These are phyloP conservation scores for Maniola hyperantus DNA, from an alignment of 2,888 invertebrate species.

Conservation along the genomic window DNA sequence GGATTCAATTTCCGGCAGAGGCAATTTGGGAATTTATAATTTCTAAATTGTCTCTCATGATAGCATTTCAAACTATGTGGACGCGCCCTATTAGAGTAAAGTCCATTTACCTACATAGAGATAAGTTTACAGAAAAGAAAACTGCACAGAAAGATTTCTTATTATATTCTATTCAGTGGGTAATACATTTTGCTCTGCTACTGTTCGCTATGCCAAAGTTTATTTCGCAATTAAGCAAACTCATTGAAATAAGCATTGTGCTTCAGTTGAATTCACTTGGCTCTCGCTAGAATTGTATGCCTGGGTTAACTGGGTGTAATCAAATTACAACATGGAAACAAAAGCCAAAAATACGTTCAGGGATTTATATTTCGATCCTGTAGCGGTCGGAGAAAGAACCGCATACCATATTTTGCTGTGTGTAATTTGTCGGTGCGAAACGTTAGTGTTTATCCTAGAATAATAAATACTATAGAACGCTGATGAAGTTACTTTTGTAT, in stretches of 20 bases:
- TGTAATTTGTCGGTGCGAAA: background rate
- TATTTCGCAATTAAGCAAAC: constrained; percentile 13
- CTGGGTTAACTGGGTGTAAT: constrained; percentile 6
- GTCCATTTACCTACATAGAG: too few species aligned
- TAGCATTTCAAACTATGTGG: too few species aligned
- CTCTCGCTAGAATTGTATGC: constrained; percentile 8
- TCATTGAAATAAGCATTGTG: constrained; percentile 10
- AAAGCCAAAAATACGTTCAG: constrained; percentile 13
- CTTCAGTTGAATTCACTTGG: constrained; percentile 13
- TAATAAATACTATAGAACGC: too few species aligned
- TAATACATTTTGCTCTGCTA: background rate
- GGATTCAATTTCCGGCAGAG: too few species aligned
- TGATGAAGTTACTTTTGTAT: too few species aligned
- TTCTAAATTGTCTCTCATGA: too few species aligned
- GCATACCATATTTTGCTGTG: constrained; percentile 8
- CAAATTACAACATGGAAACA: constrained; percentile 7
- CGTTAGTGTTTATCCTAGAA: too few species aligned
- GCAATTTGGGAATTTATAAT: too few species aligned
- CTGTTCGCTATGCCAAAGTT: constrained; percentile 5
- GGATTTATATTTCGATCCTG: constrained; percentile 6
- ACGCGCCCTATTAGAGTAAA: background rate
- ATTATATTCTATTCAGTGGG: background rate
- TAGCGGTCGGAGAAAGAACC: background rate
- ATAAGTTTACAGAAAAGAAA: background rate
- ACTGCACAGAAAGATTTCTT: background rate